phyloP scores from a whole-genome alignment of 1,140 invertebrate species.

The Drosophila kohkoa region DNA sequence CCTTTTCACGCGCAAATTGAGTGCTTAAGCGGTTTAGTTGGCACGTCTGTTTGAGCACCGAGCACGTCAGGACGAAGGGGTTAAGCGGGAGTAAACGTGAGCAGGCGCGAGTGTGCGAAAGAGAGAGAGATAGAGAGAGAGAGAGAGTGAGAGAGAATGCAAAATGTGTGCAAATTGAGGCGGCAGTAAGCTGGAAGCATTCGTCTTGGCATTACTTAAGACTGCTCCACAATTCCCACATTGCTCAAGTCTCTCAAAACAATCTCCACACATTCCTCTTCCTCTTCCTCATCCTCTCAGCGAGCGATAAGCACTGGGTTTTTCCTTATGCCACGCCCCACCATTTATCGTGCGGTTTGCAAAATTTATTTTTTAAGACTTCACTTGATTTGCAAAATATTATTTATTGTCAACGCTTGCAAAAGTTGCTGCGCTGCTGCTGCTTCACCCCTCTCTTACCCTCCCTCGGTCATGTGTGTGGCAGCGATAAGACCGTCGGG shows the following conservation, averaged over 20 bases:
- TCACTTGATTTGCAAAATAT: conserved; percentile 75
- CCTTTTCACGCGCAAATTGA: conserved; percentile 82
- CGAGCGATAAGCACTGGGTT: conserved; percentile 11
- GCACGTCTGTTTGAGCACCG: conserved; percentile 52
- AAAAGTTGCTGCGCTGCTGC: conserved; percentile 3
- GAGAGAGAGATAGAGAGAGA: background rate
- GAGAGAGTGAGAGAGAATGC: background rate
- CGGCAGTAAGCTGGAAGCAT: conserved; percentile 36
- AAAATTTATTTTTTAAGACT: conserved; percentile 54
- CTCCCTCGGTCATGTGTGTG: conserved; percentile 46
- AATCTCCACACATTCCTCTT: background rate
- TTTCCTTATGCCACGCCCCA: conserved; percentile 18
- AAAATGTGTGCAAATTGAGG: conserved; percentile 5
- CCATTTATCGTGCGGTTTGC: conserved; percentile 53
- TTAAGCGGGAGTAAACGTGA: conserved; percentile 9
- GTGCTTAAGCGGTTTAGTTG: conserved; percentile 83
- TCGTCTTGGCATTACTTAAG: conserved; percentile 49
- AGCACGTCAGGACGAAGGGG: conserved; percentile 20
- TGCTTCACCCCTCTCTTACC: too few relatives aligned
- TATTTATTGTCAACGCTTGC: conserved; percentile 81
- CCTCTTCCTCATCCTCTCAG: background rate
- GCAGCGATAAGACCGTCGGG: conserved; percentile 53
- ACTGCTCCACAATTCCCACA: background rate
- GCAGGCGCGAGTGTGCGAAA: background rate
- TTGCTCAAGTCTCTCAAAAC: background rate